These are phyloP conservation scores for Mongoloraphidia duomilia DNA, from an alignment of 2,888 invertebrate species.

Conservation along the genomic window DNA sequence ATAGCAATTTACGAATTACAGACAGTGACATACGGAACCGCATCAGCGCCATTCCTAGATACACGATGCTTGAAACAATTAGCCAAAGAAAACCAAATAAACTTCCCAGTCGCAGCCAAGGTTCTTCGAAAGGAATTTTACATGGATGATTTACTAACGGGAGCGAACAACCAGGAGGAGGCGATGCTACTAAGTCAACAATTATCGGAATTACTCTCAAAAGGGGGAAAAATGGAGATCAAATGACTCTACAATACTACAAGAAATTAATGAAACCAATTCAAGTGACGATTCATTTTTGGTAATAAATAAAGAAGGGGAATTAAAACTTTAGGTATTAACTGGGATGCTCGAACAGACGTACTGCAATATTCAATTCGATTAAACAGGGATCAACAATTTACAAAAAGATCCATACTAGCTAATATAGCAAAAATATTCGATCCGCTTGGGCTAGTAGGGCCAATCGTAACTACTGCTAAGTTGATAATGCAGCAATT, in stretches of 20 bases:
- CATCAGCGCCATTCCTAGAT: too few species aligned
- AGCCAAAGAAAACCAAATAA: too few species aligned
- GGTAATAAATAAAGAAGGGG: background rate
- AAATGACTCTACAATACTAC: slow-evolving; percentile 4
- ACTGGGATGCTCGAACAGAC: slow-evolving; percentile 6
- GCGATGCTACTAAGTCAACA: slow-evolving; percentile 6
- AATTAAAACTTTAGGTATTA: slow-evolving; percentile 6
- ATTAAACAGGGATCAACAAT: too few species aligned
- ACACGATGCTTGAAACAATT: too few species aligned
- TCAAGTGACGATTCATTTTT: background rate
- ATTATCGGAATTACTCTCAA: slow-evolving; percentile 3
- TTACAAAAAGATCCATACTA: too few species aligned
- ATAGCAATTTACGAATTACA: too few species aligned
- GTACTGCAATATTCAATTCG: slow-evolving; percentile 8
- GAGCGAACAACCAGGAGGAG: slow-evolving; percentile 6
- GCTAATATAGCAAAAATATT: slow-evolving; percentile 14
- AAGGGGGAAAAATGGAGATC: slow-evolving; percentile 12
- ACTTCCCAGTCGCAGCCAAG: too few species aligned
- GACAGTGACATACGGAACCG: too few species aligned
- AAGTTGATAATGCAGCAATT: slow-evolving; percentile 18
- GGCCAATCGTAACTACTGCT: slow-evolving; percentile 15
- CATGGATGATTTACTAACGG: slow-evolving; percentile 9
- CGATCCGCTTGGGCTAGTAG: slow-evolving; percentile 15
- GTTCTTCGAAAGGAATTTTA: too few species aligned
- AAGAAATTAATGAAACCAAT: too few species aligned